phyloP scores from a whole-genome alignment of 2,797 vertebrate genomes.

The Uromys caudimaculatus region DNA sequence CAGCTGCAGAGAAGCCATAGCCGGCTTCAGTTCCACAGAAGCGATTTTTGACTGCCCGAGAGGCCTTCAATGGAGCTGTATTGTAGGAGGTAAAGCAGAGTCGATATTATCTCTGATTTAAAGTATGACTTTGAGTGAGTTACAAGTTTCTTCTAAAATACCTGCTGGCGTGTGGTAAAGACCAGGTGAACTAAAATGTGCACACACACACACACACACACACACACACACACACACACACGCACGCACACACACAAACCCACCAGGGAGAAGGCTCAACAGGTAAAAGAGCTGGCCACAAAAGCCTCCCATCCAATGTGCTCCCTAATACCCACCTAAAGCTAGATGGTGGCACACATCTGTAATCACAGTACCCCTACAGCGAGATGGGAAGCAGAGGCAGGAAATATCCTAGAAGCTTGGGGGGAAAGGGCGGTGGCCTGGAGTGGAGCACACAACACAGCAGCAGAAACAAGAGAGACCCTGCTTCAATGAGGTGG shows the following conservation, averaged over 20 bases:
- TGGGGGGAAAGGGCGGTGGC: neutral
- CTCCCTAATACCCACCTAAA: neutral
- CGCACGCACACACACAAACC: neutral
- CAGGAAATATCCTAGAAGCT: neutral
- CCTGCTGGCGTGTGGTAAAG: neutral
- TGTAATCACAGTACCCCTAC: neutral
- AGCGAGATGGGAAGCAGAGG: neutral
- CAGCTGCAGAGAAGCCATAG: neutral
- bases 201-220: too few relatives aligned
- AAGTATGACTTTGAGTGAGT: neutral
- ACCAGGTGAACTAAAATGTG: conserved; percentile 39
- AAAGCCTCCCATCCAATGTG: neutral
- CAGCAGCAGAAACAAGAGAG: neutral
- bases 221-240: too few relatives aligned
- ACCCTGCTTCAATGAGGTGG: too few relatives aligned
- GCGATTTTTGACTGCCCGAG: neutral
- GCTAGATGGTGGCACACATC: neutral
- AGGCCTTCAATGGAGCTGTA: neutral
- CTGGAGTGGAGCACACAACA: neutral
- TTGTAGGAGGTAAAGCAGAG: neutral
- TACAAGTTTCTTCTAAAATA: conserved; percentile 35
- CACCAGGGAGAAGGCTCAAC: neutral
- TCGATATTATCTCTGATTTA: neutral
- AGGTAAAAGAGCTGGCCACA: neutral
- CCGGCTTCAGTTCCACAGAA: conserved; percentile 1